phyloP scores from a whole-genome alignment of 2,797 vertebrate species.

The Phalloptychus januarius region DNA sequence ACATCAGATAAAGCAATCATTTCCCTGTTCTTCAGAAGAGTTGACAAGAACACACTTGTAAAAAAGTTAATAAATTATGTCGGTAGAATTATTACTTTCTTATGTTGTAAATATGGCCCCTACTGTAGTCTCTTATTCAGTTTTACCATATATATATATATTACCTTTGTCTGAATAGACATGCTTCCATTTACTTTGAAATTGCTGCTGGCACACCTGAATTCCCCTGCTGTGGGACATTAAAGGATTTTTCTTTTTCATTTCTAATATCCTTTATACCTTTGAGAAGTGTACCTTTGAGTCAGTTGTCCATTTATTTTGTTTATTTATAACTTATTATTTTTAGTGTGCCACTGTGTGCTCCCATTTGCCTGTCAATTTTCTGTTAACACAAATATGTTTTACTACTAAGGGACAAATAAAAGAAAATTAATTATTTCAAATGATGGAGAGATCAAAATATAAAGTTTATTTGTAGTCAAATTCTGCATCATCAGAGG shows the following conservation, averaged over 20 bases:
- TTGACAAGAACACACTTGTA: neutral
- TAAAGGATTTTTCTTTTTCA: neutral
- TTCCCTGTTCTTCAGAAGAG: neutral
- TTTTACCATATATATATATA: neutral
- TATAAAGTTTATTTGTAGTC: too few relatives aligned
- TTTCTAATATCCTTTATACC: neutral
- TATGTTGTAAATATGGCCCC: neutral
- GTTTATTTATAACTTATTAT: neutral
- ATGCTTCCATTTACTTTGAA: neutral
- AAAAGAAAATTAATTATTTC: neutral
- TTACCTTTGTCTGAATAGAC: neutral
- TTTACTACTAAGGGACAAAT: neutral
- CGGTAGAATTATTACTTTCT: neutral
- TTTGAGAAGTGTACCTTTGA: neutral
- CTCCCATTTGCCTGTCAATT: neutral
- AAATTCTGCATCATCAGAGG: too few relatives aligned
- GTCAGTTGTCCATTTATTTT: neutral
- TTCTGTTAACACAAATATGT: neutral
- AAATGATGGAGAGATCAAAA: too few relatives aligned
- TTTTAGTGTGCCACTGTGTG: neutral
- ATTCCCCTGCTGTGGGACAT: neutral
- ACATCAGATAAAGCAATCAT: neutral
- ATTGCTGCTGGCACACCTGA: neutral
- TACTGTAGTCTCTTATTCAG: neutral
- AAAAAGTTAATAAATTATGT: neutral